Evolutionary conservation across 2,888 invertebrate species (phyloP).

Genomic region (Acanthosepion lycidas): DNA sequence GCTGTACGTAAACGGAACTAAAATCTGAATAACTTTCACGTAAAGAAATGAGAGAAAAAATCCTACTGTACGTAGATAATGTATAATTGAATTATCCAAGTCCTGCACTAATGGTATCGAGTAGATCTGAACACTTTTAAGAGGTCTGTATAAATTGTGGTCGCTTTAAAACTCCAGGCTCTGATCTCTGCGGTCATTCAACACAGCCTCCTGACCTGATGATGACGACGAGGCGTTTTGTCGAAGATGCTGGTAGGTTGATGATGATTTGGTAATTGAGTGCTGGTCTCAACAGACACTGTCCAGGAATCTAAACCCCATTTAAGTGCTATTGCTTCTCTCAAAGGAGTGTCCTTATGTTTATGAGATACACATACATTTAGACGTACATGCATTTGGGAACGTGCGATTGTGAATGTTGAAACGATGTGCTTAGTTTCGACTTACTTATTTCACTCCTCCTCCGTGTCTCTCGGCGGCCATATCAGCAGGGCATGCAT

Average conservation of each 20-base stretch:
- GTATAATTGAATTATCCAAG: too few relatives aligned
- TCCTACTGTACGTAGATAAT: too few relatives aligned
- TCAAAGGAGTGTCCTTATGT: background rate
- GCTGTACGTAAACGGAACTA: too few relatives aligned
- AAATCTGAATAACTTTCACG: too few relatives aligned
- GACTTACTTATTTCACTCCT: background rate
- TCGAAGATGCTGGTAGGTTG: background rate
- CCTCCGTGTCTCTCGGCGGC: background rate
- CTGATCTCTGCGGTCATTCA: background rate
- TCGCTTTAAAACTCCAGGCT: background rate
- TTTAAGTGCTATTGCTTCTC: slow-evolving; percentile 17
- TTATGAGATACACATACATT: background rate
- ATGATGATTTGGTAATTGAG: slow-evolving; percentile 15
- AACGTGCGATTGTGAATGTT: too few relatives aligned
- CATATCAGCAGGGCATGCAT: background rate
- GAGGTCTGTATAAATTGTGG: background rate
- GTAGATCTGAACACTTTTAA: background rate
- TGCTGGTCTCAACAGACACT: background rate
- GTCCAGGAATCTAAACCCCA: background rate
- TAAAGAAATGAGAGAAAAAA: too few relatives aligned
- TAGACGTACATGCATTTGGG: background rate
- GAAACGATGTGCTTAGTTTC: background rate
- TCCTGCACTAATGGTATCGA: background rate
- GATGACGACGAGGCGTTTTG: background rate
- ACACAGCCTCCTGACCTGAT: background rate